These are phyloP conservation scores for Toxotes jaculatrix DNA, from an alignment of 2,113 vertebrate species.

Conservation along the genomic window DNA sequence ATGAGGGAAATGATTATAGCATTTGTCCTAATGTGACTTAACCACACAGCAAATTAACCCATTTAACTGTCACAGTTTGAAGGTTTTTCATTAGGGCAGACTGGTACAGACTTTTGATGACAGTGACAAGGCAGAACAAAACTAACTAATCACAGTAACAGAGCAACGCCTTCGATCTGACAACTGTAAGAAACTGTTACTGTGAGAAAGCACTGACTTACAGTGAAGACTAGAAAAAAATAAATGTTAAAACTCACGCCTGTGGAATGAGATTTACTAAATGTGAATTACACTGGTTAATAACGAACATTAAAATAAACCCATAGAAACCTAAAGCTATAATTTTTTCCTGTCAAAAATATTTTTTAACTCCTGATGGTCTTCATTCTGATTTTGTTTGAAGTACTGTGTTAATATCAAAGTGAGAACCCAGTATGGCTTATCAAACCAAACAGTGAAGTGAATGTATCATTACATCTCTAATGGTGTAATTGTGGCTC, in stretches of 20 bases:
- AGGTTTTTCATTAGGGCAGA: not conserved
- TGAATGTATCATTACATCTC: constrained; percentile 30
- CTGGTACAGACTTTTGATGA: not conserved
- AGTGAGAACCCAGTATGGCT: not conserved
- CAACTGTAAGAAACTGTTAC: not conserved
- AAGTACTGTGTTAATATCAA: constrained; percentile 34
- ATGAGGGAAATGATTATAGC: not conserved
- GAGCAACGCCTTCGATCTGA: not conserved
- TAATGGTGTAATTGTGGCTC: not conserved
- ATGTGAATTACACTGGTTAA: not conserved
- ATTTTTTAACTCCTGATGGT: not conserved
- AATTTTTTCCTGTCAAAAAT: not conserved
- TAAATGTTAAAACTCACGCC: not conserved
- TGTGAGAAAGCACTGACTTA: not conserved
- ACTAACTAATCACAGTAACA: not conserved
- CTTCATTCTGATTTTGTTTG: constrained; percentile 30
- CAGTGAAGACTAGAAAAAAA: not conserved
- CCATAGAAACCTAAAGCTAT: not conserved
- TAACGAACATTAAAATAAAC: not conserved
- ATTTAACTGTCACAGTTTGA: not conserved
- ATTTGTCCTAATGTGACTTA: constrained; percentile 1
- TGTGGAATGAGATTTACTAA: not conserved
- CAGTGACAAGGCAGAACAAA: not conserved
- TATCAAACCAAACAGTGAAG: constrained; percentile 18
- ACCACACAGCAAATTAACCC: constrained; percentile 6